A percentile compares a stretch with the other conserved stretches of the same genome.
Evolutionary conservation across 2,888 invertebrate genomes (phyloP).

Genomic region (Plebejus melissa): DNA sequence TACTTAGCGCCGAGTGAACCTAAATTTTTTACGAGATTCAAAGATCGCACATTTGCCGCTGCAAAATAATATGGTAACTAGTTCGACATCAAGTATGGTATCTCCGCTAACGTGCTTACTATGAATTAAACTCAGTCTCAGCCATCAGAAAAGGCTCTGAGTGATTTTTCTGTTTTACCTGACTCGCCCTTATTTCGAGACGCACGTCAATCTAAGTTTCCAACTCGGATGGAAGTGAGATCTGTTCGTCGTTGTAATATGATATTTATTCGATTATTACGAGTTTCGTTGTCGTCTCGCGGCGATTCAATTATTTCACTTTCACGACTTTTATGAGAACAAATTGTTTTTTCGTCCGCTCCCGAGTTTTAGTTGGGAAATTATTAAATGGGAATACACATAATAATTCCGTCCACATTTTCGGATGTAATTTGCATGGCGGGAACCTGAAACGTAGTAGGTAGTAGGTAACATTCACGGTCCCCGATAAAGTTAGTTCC

Average conservation of each 20-base stretch:
- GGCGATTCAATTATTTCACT: not conserved
- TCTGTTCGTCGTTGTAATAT: not conserved
- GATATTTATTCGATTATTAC: constrained; percentile 1
- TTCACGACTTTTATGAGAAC: not conserved
- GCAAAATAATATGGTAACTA: no score
- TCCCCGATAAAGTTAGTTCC: not conserved
- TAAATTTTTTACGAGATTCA: no score
- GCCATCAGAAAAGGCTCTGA: not conserved
- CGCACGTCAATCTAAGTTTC: not conserved
- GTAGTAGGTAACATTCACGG: not conserved
- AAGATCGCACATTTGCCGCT: no score
- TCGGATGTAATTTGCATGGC: not conserved
- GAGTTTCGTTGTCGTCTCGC: not conserved
- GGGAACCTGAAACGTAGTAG: not conserved
- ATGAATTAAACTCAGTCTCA: no score
- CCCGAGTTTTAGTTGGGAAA: not conserved
- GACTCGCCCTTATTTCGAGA: not conserved
- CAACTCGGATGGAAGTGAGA: not conserved
- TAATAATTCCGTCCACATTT: not conserved
- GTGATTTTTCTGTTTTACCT: not conserved
- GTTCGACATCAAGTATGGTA: no score
- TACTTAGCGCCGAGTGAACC: no score
- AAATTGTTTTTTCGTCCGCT: constrained; percentile 2
- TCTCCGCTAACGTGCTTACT: no score
- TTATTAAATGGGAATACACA: not conserved